These are phyloP conservation scores for Synanthedon formicaeformis DNA, from an alignment of 2,888 invertebrate genomes.

Conservation along the genomic window DNA sequence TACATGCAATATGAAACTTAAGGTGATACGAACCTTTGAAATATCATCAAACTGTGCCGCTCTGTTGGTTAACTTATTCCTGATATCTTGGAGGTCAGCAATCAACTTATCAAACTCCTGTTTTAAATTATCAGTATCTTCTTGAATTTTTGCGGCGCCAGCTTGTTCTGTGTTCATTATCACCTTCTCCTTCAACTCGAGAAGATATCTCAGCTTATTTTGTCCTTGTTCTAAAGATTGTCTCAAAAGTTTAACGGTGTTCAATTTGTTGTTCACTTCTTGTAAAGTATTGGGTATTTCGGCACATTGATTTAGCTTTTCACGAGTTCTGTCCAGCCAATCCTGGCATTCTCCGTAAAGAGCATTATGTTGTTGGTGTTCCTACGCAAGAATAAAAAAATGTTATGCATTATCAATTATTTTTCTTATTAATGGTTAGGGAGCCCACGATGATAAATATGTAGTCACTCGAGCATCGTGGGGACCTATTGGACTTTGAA, in stretches of 20 bases:
- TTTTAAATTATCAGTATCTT: constrained; percentile 90
- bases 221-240: constrained; percentile 94
- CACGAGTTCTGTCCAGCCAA: constrained; percentile 91
- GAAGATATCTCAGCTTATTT: constrained; percentile 74
- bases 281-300: constrained; percentile 83
- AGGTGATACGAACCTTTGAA: constrained; percentile 71
- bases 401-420: no score
- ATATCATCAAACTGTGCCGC: constrained; percentile 88
- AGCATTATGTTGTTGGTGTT: constrained; percentile 94
- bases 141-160: constrained; percentile 90
- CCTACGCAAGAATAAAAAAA: constrained; percentile 46
- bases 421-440: no score
- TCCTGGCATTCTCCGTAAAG: constrained; percentile 94
- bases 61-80: constrained; percentile 79
- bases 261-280: constrained; percentile 88
- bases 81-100: constrained; percentile 82
- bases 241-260: constrained; percentile 87
- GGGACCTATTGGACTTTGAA: no score
- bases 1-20: neutral
- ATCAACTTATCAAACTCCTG: constrained; percentile 91
- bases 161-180: constrained; percentile 91
- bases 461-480: no score
- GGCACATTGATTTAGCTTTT: constrained; percentile 84
- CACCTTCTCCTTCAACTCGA: constrained; percentile 93
- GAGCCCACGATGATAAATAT: no score